Evolutionary conservation across 2,797 vertebrate genomes (phyloP), one percentile per base, ranked within the genome.

Genomic region (Poecile montanus): DNA sequence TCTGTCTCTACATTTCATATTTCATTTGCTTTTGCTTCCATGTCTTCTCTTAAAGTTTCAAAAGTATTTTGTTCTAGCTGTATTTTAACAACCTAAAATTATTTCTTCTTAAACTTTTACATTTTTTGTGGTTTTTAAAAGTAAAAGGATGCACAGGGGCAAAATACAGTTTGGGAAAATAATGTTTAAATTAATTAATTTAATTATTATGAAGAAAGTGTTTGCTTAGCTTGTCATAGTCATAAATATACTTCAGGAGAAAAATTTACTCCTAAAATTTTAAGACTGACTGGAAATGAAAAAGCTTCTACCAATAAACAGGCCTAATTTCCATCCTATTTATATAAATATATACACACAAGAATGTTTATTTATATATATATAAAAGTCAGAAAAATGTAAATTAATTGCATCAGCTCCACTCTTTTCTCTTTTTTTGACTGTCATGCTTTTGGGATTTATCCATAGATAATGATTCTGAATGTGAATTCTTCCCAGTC

Each of bases 101-200:
- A 73, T 95, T 93, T 92, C 50, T 47, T 91, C 27, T 25, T 77
- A 91, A 91, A 89, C 91, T 96, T 95, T 94, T 95, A 94, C 32
- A 83, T 53, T 95, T 96, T 96, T 93, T 95, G 16, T 50, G 27
- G 32, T 88, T 95, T 94, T 94, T 68, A 96, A 84, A 96, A 93
- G 61, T 70, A 68, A 95, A 94, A 94, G 73, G 70, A 90, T 94
- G 85, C 65, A 88, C 40, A 93, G 80, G 82, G 84, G 83, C 25
- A 91, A 93, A 94, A 85, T 85, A 63, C 40, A 90, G 40, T 91
- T 85, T 79, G 66, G 20, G 73, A 73, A 78, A 95, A 94, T 71
- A 84, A 57, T 20, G 1, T 79, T 66, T 45, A 42, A 60, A 60
- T 71, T 6, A 91, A 85, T 77, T 83, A 34, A 15, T 94, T 96